A percentile compares a stretch with the other conserved stretches of the same genome.
These are phyloP conservation scores for Tipula lateralis DNA, from an alignment of 2,888 invertebrate genomes.

Conservation along the genomic window DNA sequence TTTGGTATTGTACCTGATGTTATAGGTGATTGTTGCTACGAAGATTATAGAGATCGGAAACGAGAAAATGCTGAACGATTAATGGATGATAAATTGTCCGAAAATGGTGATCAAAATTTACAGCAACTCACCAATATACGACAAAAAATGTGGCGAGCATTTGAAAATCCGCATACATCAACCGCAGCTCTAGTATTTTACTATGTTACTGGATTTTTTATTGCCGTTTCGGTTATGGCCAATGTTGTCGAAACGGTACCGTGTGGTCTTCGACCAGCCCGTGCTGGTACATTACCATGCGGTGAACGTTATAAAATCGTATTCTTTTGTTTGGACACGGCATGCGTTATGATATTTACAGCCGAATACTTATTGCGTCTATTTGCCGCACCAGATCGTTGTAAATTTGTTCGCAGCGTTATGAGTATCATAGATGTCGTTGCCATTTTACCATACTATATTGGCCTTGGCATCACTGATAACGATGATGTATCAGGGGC, in stretches of 20 bases:
- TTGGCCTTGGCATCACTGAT: conserved; percentile 94
- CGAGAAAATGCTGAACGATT: conserved; percentile 97
- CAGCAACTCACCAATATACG: conserved; percentile 82
- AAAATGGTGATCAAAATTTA: conserved; percentile 84
- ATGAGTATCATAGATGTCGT: conserved; percentile 99
- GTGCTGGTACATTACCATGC: conserved; percentile 85
- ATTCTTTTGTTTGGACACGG: conserved; percentile 97
- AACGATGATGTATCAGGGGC: conserved; percentile 99
- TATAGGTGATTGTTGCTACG: conserved; percentile 98
- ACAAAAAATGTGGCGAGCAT: conserved; percentile 99
- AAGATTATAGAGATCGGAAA: conserved; percentile 98
- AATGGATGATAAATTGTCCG: conserved; percentile 93
- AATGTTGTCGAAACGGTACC: conserved; percentile 98
- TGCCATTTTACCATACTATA: conserved; percentile 98
- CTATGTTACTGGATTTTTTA: conserved; percentile 99
- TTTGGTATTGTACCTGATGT: conserved; percentile 96
- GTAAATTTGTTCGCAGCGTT: conserved; percentile 95
- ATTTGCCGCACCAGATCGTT: conserved; percentile 97
- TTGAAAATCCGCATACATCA: conserved; percentile 98
- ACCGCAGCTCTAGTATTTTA: conserved; percentile 99
- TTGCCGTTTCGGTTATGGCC: conserved; percentile 98
- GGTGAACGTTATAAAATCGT: conserved; percentile 97
- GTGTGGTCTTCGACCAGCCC: conserved; percentile 81
- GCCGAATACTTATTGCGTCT: conserved; percentile 92
- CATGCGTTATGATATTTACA: conserved; percentile 99